Evolutionary conservation across 2,888 invertebrate genomes (phyloP), one percentile per base, ranked within the genome.

Genomic region (Nomada fucata): DNA sequence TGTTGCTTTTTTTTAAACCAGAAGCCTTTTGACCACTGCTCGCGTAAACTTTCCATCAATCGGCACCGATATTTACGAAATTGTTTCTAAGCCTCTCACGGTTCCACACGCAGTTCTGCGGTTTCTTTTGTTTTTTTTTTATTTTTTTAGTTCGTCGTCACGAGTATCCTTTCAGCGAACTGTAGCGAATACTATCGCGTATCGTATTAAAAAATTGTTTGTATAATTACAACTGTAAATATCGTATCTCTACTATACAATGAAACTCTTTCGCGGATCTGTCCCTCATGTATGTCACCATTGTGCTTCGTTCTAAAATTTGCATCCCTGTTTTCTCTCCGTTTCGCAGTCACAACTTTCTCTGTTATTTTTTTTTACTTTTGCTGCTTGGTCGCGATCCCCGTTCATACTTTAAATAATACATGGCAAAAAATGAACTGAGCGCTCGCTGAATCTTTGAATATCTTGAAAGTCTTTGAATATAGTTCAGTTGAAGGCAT

Each of bases 181-280:
- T 71, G 68, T 50, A 87, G 78, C 82, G 68, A 73, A 82, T 79
- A 80, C 47, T 84, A 71, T 72, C 81, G 65, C 83, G 84, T 80
- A 82, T 74, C 67, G 59, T 81, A 60, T 79, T 84, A 86, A 82
- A 86, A 84, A 82, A 64, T 82, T 79, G 76, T 83, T 85, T 47
- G 47, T 47, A 47, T 86, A 76, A 52, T 86, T 86, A 88, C 82
- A 88, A 76, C 68, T 76, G 80, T 82, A 85, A 84, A 86, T 83
- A 87, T 87, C 47, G n/a, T 89, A 90, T 78, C 59, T 84, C 87
- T 91, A 90, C 84, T 91, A 85, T 90, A 91, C 90, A 91, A 87
- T 85, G 75, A 89, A 89, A 87, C 87, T 89, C 86, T 79, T 83
- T 79, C 84, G 71, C 79, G 76, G 67, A 70, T 50, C 36, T 65